Conservation (phyloP, 1,140 invertebrate species). For the Cyclargus thomasi region DNA sequence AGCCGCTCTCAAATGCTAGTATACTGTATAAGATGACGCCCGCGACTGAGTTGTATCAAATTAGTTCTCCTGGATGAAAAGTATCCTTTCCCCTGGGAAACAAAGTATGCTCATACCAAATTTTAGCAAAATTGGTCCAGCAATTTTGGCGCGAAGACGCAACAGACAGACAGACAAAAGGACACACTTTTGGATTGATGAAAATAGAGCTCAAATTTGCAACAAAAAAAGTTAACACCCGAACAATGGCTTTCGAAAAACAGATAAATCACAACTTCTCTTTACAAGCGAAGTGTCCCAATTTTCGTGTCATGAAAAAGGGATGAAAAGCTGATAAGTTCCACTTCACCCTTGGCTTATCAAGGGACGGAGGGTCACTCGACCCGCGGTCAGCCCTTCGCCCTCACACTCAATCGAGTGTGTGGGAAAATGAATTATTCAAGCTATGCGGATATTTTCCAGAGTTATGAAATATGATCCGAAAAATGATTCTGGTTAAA, state of each 20-base stretch:
- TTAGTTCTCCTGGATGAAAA: too few species aligned
- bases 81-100: too few species aligned
- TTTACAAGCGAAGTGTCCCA: not conserved
- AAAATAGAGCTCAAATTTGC: too few species aligned
- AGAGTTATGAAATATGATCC: not conserved
- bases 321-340: constrained; percentile 3
- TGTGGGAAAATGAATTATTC: constrained; percentile 1
- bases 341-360: not conserved
- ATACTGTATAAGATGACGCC: too few species aligned
- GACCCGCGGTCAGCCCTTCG: not conserved
- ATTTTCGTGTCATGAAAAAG: constrained; percentile 1
- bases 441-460: not conserved
- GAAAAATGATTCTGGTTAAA: not conserved
- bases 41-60: too few species aligned
- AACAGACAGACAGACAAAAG: too few species aligned
- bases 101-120: too few species aligned
- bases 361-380: not conserved
- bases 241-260: constrained; percentile 23
- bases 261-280: constrained; percentile 51
- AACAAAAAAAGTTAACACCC: not conserved
- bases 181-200: too few species aligned
- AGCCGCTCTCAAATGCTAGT: too few species aligned
- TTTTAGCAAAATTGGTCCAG: too few species aligned
- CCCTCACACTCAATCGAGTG: not conserved
- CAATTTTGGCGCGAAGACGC: too few species aligned